Base-by-base conservation (phyloP, 2,797 vertebrate genomes). In the Coregonus ussuriensis region DNA sequence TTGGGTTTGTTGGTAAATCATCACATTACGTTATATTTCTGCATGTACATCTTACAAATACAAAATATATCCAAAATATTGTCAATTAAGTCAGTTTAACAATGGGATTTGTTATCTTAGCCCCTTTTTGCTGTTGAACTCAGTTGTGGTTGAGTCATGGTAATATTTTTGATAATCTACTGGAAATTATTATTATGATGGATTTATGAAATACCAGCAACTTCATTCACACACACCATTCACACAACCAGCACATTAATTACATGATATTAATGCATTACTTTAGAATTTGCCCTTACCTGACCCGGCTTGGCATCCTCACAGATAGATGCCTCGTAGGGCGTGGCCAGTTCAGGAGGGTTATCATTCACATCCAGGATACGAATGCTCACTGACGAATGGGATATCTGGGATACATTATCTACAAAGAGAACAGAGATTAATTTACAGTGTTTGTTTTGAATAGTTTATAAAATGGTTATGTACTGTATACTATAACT, bases 301-400 rank as follows among this genome's bases (percentile, higher is more conserved):
- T 99, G 96, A n/a, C 96, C 98, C 21, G 97, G 96, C 89, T 98
- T 96, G 88, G 96, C 96, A 9, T 99, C 97, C 90, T 99, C 98
- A 51, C 98, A 99, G 82, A 99, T 95, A 0, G 96, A 95, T 0
- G 97, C 96, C 89, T 99, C 97, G 0, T 97, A 98, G 0, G 98
- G 98, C 0, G 95, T 96, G 81, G 98, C 97, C 62, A 99, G 94
- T 77, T 99, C 97, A 0, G 98, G 98, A 0, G 98, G 97, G 80
- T 99, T 99, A 91, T 99, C 98, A 0, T 99, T 99, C 76, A 99
- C 97, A 0, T 99, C 98, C 90, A 99, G 93, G 90, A 99, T 99
- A 33, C 97, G 96, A 86, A 99, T 98, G 67, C 95, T 95, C 70
- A 99, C 94, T n/a, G 91, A 91, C 0, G 95, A 93, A 83, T 95